phyloP scores from a whole-genome alignment of 2,888 invertebrate genomes.

The Artemia sinica region DNA sequence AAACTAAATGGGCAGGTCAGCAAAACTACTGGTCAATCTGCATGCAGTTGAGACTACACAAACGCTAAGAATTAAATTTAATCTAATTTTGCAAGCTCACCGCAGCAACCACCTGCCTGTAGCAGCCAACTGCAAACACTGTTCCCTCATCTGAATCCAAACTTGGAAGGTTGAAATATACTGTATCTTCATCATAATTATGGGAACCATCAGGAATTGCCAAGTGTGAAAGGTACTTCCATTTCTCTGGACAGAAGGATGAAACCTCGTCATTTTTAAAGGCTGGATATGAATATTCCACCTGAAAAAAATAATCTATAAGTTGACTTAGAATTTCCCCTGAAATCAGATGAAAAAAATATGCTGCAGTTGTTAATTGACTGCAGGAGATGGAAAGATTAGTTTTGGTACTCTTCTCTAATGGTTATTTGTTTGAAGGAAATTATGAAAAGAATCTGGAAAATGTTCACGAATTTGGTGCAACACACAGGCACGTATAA shows the following conservation, averaged over 20 bases:
- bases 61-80: no score
- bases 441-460: no score
- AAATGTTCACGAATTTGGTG: no score
- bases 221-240: slow-evolving; percentile 89
- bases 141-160: slow-evolving; percentile 62
- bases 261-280: slow-evolving; percentile 45
- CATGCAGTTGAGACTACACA: no score
- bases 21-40: no score
- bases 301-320: slow-evolving; percentile 30
- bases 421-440: no score
- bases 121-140: slow-evolving; percentile 91
- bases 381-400: neutral
- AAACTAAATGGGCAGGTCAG: no score
- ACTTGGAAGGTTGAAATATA: slow-evolving; percentile 87
- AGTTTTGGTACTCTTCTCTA: no score
- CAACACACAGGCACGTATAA: no score
- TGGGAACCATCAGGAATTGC: slow-evolving; percentile 96
- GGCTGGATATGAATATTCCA: slow-evolving; percentile 73
- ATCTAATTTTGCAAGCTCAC: slow-evolving; percentile 35
- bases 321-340: neutral
- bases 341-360: no score
- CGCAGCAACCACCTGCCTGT: slow-evolving; percentile 87
- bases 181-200: slow-evolving; percentile 83
- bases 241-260: slow-evolving; percentile 60
- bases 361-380: no score